phyloP scores from a whole-genome alignment of 2,888 invertebrate species.

The Koerneria pararmatus region DNA sequence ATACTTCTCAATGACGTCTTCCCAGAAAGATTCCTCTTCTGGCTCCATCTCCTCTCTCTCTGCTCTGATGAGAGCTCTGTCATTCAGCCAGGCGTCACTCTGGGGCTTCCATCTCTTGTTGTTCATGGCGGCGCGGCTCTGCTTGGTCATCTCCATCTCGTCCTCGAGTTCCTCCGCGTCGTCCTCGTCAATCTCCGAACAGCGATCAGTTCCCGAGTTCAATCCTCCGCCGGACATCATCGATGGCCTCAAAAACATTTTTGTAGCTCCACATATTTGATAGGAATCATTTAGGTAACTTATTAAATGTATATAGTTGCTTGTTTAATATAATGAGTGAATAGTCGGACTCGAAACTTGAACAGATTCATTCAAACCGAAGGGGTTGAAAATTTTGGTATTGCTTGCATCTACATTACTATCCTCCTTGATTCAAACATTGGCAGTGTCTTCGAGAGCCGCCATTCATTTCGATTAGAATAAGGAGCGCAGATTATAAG shows the following conservation, averaged over 20 bases:
- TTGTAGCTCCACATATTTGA: too few species aligned
- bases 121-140: conserved; percentile 50
- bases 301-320: too few species aligned
- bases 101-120: conserved; percentile 50
- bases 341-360: too few species aligned
- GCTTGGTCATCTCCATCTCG: conserved; percentile 50
- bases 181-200: conserved; percentile 50
- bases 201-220: conserved; percentile 40
- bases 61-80: conserved; percentile 69
- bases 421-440: too few species aligned
- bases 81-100: conserved; percentile 49
- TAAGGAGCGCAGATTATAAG: too few species aligned
- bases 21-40: conserved; percentile 86
- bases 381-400: too few species aligned
- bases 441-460: too few species aligned
- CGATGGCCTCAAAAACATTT: conserved; percentile 29
- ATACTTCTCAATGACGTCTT: conserved; percentile 81
- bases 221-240: conserved; percentile 37
- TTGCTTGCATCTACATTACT: too few species aligned
- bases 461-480: too few species aligned
- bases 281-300: too few species aligned
- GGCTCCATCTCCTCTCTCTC: conserved; percentile 78
- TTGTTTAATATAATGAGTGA: too few species aligned
- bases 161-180: conserved; percentile 45
- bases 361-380: too few species aligned